Evolutionary conservation across 2,888 invertebrate genomes (phyloP).

Genomic region (Meiosimyza decipiens): DNA sequence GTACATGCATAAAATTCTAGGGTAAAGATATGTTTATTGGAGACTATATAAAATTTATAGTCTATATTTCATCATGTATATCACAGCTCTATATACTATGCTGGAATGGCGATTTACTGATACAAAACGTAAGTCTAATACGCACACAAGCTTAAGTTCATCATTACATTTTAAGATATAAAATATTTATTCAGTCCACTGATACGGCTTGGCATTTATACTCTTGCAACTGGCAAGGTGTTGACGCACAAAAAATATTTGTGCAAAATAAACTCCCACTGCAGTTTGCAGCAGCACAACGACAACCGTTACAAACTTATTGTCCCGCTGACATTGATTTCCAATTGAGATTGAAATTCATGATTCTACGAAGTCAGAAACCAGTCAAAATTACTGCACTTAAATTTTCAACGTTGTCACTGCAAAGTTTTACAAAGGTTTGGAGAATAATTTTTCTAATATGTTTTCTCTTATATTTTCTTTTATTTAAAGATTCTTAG

Average conservation of each 20-base stretch:
- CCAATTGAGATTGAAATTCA: slow-evolving; percentile 54
- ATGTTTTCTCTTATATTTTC: neutral
- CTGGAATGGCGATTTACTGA: slow-evolving; percentile 64
- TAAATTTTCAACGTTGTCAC: slow-evolving; percentile 63
- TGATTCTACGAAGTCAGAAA: slow-evolving; percentile 62
- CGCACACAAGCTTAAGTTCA: neutral
- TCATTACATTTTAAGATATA: neutral
- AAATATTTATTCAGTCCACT: slow-evolving; percentile 49
- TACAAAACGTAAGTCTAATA: slow-evolving; percentile 56
- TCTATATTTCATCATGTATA: slow-evolving; percentile 62
- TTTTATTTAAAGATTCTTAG: slow-evolving; percentile 58
- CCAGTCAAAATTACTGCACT: slow-evolving; percentile 62
- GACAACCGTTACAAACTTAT: slow-evolving; percentile 23
- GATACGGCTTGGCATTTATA: slow-evolving; percentile 58
- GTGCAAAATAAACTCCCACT: neutral
- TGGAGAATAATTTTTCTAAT: neutral
- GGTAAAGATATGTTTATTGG: slow-evolving; percentile 62
- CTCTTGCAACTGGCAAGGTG: slow-evolving; percentile 61
- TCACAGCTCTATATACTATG: slow-evolving; percentile 64
- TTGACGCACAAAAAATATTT: neutral
- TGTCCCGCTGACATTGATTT: slow-evolving; percentile 51
- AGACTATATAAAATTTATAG: slow-evolving; percentile 61
- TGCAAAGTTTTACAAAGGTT: slow-evolving; percentile 63
- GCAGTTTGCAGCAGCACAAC: neutral
- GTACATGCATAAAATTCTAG: slow-evolving; percentile 34